phyloP scores from a whole-genome alignment of 2,888 invertebrate genomes.

The Empis stercorea region DNA sequence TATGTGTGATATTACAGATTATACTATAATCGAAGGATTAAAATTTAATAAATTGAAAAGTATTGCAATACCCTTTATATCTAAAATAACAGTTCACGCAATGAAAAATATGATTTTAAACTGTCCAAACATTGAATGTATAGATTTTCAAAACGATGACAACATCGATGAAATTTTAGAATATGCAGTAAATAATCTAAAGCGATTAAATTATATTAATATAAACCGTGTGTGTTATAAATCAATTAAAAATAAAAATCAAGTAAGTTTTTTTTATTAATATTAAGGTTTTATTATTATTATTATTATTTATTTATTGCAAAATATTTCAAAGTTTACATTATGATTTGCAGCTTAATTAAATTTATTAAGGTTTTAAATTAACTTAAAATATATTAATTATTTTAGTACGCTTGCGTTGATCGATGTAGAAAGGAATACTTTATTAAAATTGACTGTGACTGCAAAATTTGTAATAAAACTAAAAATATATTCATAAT shows the following conservation, averaged over 20 bases:
- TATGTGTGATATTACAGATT: background rate
- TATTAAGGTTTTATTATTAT: background rate
- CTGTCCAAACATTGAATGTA: background rate
- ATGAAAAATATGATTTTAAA: background rate
- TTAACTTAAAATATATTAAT: background rate
- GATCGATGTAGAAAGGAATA: background rate
- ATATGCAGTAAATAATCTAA: background rate
- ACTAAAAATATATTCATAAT: background rate
- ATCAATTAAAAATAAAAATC: background rate
- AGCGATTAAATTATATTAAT: background rate
- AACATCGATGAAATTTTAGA: background rate
- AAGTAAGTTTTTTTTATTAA: background rate
- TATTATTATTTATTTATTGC: background rate
- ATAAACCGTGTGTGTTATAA: background rate
- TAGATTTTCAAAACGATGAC: background rate
- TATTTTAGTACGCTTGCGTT: background rate
- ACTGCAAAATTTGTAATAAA: background rate
- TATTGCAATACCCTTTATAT: background rate
- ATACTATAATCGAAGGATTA: background rate
- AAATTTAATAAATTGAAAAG: background rate
- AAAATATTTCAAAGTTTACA: no score
- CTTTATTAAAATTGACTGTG: background rate
- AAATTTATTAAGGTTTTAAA: no score
- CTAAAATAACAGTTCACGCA: background rate
- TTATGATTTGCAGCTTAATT: no score